These are phyloP conservation scores for Ephydatia muelleri DNA, from an alignment of 37 sponge, comb jelly and placozoan genomes.

Conservation along the genomic window DNA sequence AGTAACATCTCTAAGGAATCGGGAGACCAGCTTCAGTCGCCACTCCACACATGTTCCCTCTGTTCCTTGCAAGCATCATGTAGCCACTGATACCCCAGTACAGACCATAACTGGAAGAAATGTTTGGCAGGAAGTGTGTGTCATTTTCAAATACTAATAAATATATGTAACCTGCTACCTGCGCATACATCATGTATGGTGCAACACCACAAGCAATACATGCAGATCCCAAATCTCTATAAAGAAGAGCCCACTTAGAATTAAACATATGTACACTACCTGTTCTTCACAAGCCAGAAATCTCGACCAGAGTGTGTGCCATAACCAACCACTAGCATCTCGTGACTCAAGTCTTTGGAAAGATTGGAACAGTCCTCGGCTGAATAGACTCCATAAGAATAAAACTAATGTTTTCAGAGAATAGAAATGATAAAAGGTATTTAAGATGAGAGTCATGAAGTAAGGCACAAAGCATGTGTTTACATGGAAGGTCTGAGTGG, in stretches of 20 bases:
- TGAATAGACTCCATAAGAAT: slow-evolving; percentile 10
- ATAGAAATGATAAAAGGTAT: neutral
- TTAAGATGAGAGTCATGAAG: neutral
- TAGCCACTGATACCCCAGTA: slow-evolving; percentile 20
- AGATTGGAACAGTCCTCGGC: neutral
- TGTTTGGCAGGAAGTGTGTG: neutral
- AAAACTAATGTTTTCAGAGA: slow-evolving; percentile 12
- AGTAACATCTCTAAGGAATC: neutral
- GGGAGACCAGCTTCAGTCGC: slow-evolving; percentile 26
- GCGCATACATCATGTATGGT: too few relatives aligned
- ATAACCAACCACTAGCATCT: slow-evolving; percentile 39
- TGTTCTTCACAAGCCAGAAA: slow-evolving; percentile 31
- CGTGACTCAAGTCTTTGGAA: slow-evolving; percentile 2
- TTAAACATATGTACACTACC: neutral
- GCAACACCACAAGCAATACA: too few relatives aligned
- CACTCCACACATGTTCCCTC: slow-evolving; percentile 22
- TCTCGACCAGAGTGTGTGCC: neutral
- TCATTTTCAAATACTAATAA: neutral
- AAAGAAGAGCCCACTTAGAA: too few relatives aligned
- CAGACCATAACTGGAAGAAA: slow-evolving; percentile 8
- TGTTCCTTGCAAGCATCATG: neutral
- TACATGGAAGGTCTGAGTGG: neutral
- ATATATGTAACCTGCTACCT: too few relatives aligned
- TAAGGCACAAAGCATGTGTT: neutral
- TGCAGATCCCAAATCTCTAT: too few relatives aligned